A percentile compares a stretch with the other conserved stretches of the same genome.
phyloP scores from a whole-genome alignment of 1,140 invertebrate species.

The Ganaspis sp. region DNA sequence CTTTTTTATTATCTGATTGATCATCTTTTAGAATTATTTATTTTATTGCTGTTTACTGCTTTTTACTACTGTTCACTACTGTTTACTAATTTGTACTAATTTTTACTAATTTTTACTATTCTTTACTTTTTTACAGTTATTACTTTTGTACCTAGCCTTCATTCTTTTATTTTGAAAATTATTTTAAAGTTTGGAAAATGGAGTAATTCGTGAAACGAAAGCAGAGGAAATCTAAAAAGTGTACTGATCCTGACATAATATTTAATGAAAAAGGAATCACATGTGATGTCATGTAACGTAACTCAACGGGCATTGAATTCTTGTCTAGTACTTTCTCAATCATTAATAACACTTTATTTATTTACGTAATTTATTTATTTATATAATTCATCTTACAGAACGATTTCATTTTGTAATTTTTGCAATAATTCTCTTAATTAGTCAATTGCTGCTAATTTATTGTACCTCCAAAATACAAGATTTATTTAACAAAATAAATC shows the following conservation, averaged over 20 bases:
- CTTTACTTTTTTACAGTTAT: too few species aligned
- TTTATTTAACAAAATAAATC: too few species aligned
- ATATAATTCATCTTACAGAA: not conserved
- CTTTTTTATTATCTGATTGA: not conserved
- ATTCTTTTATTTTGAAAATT: too few species aligned
- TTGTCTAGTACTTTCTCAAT: constrained; percentile 15
- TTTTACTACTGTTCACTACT: too few species aligned
- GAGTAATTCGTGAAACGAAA: not conserved
- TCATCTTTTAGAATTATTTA: too few species aligned
- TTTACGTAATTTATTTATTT: constrained; percentile 16
- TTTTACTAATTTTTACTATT: too few species aligned
- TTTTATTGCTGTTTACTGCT: too few species aligned
- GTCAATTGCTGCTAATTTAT: too few species aligned
- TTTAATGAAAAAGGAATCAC: not conserved
- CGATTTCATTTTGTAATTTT: not conserved
- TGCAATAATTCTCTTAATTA: not conserved
- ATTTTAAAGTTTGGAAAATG: not conserved
- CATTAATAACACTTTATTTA: constrained; percentile 22
- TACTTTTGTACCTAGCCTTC: too few species aligned
- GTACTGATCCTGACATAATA: not conserved
- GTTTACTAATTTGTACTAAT: too few species aligned
- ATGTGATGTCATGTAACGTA: not conserved
- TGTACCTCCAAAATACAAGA: too few species aligned
- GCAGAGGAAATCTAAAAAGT: not conserved
- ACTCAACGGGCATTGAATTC: constrained; percentile 20